Percentiles rank a stretch among this genome's conserved stretches.
These are phyloP conservation scores for Lepisosteus oculatus DNA, from an alignment of 2,113 vertebrate genomes.

Conservation along the genomic window DNA sequence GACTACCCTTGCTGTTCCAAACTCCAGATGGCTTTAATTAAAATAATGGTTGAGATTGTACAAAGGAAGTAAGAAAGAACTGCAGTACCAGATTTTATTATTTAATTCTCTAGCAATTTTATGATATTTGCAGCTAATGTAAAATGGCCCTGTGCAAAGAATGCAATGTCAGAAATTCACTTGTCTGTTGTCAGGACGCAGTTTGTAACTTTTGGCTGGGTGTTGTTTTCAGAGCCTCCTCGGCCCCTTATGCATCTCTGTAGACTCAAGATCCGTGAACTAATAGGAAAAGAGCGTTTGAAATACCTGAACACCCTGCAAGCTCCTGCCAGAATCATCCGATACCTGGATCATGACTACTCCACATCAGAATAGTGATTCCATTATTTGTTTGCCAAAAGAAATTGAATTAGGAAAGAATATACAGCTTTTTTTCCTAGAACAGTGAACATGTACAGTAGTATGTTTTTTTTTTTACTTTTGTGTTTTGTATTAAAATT, in stretches of 20 bases:
- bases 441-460: too few species aligned
- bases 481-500: too few species aligned
- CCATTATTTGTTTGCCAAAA: not conserved
- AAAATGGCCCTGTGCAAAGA: not conserved
- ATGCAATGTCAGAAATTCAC: not conserved
- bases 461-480: too few species aligned
- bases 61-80: conserved; percentile 1
- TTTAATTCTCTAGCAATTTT: not conserved
- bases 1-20: too few species aligned
- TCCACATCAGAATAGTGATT: conserved; percentile 15
- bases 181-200: not conserved
- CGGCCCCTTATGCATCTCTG: conserved; percentile 85
- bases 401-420: too few species aligned
- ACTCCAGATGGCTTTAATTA: not conserved
- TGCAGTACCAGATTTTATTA: conserved; percentile 3
- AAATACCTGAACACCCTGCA: conserved; percentile 73
- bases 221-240: conserved; percentile 72
- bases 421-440: too few species aligned
- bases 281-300: conserved; percentile 73
- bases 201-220: not conserved
- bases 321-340: conserved; percentile 77
- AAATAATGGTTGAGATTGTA: conserved; percentile 25
- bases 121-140: not conserved
- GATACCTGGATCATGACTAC: conserved; percentile 73
- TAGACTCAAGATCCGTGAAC: conserved; percentile 73